Conservation (phyloP, 2,888 invertebrate species). For the Rotaria magnacalcarata region DNA sequence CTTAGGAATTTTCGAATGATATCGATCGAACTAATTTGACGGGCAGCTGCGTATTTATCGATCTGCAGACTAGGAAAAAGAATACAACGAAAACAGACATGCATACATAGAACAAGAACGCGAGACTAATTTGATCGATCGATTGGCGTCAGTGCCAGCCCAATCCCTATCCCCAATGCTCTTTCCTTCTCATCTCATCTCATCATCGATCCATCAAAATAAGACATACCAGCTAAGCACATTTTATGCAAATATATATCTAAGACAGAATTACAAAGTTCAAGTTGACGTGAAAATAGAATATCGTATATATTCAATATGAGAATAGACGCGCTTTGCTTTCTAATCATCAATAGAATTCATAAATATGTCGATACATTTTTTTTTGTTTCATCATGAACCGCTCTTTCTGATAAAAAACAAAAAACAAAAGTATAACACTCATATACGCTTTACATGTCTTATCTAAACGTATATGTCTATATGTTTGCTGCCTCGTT, state of each 20-base stretch:
- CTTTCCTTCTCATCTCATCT: neutral
- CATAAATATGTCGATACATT: slow-evolving; percentile 22
- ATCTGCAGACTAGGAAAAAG: neutral
- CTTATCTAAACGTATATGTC: neutral
- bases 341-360: slow-evolving; percentile 13
- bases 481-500: neutral
- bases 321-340: neutral
- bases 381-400: neutral
- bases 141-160: neutral
- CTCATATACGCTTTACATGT: neutral
- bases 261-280: slow-evolving; percentile 17
- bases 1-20: neutral
- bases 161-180: neutral
- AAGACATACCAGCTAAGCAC: neutral
- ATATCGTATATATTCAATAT: neutral
- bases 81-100: slow-evolving; percentile 2
- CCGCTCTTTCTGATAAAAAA: neutral
- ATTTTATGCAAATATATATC: slow-evolving; percentile 22
- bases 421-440: neutral
- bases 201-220: slow-evolving; percentile 12
- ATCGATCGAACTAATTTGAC: slow-evolving; percentile 29
- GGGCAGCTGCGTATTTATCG: slow-evolving; percentile 11
- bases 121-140: slow-evolving; percentile 28
- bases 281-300: slow-evolving; percentile 28
- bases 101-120: neutral